phyloP scores from a whole-genome alignment of 2,888 invertebrate species.

The Labia minor region DNA sequence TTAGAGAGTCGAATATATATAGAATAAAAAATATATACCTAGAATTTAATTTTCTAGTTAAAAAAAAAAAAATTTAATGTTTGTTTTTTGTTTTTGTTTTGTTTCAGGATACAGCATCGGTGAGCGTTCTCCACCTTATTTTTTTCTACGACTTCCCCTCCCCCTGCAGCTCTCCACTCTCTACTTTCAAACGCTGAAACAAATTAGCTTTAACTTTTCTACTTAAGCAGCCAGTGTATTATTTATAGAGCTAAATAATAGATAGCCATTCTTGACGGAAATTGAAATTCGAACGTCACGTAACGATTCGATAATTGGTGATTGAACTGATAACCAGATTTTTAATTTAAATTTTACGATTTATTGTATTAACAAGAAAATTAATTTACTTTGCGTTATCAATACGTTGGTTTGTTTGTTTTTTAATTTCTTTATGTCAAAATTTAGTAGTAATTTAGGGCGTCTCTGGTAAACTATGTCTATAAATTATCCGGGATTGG shows the following conservation, averaged over 20 bases:
- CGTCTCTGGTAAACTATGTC: not conserved
- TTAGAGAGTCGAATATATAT: too few species aligned
- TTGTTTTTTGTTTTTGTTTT: slow-evolving; percentile 28
- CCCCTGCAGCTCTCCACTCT: not conserved
- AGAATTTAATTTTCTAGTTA: too few species aligned
- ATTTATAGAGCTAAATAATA: not conserved
- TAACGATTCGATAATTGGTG: not conserved
- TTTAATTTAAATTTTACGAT: not conserved
- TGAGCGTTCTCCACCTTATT: slow-evolving; percentile 29
- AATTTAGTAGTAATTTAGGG: not conserved
- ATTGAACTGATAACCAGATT: not conserved
- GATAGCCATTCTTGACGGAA: not conserved
- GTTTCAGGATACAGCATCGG: slow-evolving; percentile 39
- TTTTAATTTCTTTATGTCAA: not conserved
- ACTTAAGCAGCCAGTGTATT: not conserved
- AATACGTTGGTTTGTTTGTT: not conserved
- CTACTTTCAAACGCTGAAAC: not conserved
- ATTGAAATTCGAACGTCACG: not conserved
- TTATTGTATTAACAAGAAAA: not conserved
- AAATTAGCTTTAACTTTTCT: not conserved
- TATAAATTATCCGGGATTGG: not conserved
- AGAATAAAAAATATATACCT: too few species aligned
- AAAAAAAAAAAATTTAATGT: slow-evolving; percentile 3
- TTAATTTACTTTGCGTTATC: not conserved
- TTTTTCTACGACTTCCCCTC: not conserved